Percentiles rank a stretch among this genome's conserved stretches.
Conservation (phyloP, 2,113 vertebrate species). For the Anoura caudifer region DNA sequence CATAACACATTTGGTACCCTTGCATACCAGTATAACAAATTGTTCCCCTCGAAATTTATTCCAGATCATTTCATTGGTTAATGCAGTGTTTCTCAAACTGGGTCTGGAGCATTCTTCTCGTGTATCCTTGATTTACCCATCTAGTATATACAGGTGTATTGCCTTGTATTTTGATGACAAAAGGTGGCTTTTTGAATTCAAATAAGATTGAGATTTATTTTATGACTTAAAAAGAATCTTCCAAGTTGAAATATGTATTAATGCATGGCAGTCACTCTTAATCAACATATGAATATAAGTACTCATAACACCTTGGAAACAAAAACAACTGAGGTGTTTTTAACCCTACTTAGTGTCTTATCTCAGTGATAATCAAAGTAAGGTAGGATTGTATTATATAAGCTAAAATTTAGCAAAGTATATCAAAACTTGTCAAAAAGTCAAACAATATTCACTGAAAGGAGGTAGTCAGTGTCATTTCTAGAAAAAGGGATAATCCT, state of each 20-base stretch:
- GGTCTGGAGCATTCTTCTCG: background rate
- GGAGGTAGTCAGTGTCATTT: background rate
- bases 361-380: background rate
- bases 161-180: background rate
- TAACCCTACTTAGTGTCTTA: background rate
- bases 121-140: background rate
- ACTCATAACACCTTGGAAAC: background rate
- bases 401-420: background rate
- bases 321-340: background rate
- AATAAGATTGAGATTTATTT: background rate
- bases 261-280: background rate
- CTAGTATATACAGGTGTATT: background rate
- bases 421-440: background rate
- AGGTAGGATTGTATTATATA: background rate
- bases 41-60: constrained; percentile 5
- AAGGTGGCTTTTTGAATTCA: background rate
- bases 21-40: constrained; percentile 29
- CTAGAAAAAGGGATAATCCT: background rate
- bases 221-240: background rate
- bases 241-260: background rate
- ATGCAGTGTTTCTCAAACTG: background rate
- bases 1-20: constrained; percentile 55
- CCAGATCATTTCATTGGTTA: background rate
- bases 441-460: background rate
- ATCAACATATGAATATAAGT: background rate